These are phyloP conservation scores for Drosophila ezoana DNA, from an alignment of 2,888 invertebrate species.

Conservation along the genomic window DNA sequence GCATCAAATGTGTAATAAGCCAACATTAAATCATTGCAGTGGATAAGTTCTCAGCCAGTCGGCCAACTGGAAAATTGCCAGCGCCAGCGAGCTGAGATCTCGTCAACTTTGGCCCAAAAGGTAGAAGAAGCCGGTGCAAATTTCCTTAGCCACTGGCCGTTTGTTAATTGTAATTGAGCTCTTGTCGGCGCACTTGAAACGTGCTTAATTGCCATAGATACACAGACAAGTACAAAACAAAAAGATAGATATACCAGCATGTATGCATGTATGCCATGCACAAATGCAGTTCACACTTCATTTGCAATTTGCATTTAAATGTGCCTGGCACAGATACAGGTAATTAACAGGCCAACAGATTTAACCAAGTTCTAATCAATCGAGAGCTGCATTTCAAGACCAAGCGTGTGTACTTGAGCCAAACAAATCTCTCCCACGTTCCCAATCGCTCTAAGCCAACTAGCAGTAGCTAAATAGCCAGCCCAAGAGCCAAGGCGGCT, in stretches of 20 bases:
- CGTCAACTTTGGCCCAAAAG: slow-evolving; percentile 24
- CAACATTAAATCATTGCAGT: slow-evolving; percentile 29
- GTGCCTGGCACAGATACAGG: slow-evolving; percentile 37
- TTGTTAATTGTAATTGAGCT: slow-evolving; percentile 22
- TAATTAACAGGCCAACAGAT: slow-evolving; percentile 29
- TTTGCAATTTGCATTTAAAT: slow-evolving; percentile 65
- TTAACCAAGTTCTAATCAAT: slow-evolving; percentile 53
- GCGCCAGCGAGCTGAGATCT: slow-evolving; percentile 33
- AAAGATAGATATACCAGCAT: background rate
- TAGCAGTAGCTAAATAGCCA: slow-evolving; percentile 24
- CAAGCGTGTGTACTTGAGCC: slow-evolving; percentile 41
- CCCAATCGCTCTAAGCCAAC: slow-evolving; percentile 55
- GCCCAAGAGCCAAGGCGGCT: slow-evolving; percentile 45
- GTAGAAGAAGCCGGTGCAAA: background rate
- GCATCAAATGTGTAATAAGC: slow-evolving; percentile 46
- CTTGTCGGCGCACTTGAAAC: slow-evolving; percentile 57
- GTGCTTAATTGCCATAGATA: slow-evolving; percentile 54
- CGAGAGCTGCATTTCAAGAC: slow-evolving; percentile 35
- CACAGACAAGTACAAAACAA: slow-evolving; percentile 4
- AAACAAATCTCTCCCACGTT: slow-evolving; percentile 69
- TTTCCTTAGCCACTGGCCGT: slow-evolving; percentile 20
- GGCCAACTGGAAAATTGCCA: slow-evolving; percentile 66
- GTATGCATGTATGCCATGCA: background rate
- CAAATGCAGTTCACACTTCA: slow-evolving; percentile 68
- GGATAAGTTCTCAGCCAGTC: slow-evolving; percentile 45